Evolutionary conservation across 1,140 invertebrate genomes (phyloP).

Genomic region (Lasaia peninsularis): DNA sequence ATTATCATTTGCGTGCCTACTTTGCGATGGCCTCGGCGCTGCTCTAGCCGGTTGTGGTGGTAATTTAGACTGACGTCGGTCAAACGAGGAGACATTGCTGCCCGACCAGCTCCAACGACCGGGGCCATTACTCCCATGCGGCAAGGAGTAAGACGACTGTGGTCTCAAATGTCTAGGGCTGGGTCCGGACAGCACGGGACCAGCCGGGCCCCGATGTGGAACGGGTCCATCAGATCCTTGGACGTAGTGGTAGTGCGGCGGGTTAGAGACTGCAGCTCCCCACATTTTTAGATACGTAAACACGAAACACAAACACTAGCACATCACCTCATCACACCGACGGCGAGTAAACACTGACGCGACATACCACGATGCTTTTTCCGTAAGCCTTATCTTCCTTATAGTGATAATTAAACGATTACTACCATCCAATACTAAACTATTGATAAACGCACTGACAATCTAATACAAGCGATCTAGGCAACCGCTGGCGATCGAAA

Average conservation of each 20-base stretch:
- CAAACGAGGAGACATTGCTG: constrained; percentile 67
- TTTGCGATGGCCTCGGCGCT: constrained; percentile 61
- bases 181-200: constrained; percentile 50
- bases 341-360: constrained; percentile 47
- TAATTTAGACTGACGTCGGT: constrained; percentile 63
- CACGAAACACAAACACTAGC: constrained; percentile 39
- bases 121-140: constrained; percentile 59
- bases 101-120: constrained; percentile 64
- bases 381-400: constrained; percentile 45
- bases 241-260: constrained; percentile 66
- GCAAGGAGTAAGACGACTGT: constrained; percentile 67
- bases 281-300: constrained; percentile 54
- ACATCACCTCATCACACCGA: constrained; percentile 60
- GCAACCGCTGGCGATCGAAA: constrained; percentile 44
- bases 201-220: constrained; percentile 48
- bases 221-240: constrained; percentile 45
- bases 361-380: constrained; percentile 36
- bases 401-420: constrained; percentile 54
- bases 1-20: constrained; percentile 45
- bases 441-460: constrained; percentile 48
- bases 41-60: constrained; percentile 70
- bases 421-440: constrained; percentile 47
- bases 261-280: constrained; percentile 70
- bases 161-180: constrained; percentile 52
- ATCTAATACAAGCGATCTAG: constrained; percentile 27